Evolutionary conservation across 2,888 invertebrate species (phyloP).

Genomic region (Diloba caeruleocephala): DNA sequence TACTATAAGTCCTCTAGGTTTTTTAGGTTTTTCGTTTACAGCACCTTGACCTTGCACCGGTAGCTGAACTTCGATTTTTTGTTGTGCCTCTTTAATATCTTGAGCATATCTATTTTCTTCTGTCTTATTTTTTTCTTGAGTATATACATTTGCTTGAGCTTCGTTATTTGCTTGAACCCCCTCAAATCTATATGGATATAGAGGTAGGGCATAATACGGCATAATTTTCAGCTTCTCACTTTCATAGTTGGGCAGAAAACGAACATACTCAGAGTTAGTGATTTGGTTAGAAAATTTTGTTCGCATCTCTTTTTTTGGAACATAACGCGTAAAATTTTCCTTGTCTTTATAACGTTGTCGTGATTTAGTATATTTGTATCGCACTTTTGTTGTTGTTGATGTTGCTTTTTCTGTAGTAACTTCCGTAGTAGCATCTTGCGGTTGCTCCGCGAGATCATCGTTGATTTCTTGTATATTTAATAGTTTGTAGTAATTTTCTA

Average conservation of each 20-base stretch:
- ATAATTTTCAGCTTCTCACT: slow-evolving; percentile 38
- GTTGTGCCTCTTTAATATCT: background rate
- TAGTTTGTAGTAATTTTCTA: slow-evolving; percentile 43
- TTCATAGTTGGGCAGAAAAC: slow-evolving; percentile 52
- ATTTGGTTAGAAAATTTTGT: slow-evolving; percentile 28
- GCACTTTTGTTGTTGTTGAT: slow-evolving; percentile 28
- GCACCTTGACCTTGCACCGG: slow-evolving; percentile 5
- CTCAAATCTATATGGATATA: slow-evolving; percentile 23
- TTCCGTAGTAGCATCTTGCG: slow-evolving; percentile 35
- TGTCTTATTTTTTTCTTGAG: background rate
- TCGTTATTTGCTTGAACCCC: slow-evolving; percentile 1
- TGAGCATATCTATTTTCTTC: background rate
- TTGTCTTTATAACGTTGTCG: slow-evolving; percentile 41
- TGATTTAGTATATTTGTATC: slow-evolving; percentile 35
- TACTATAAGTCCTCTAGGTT: slow-evolving; percentile 1
- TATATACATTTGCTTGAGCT: background rate
- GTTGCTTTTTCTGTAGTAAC: slow-evolving; percentile 32
- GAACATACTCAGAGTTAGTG: slow-evolving; percentile 42
- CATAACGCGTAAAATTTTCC: slow-evolving; percentile 43
- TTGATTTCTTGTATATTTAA: slow-evolving; percentile 45
- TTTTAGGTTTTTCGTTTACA: slow-evolving; percentile 6
- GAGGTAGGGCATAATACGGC: slow-evolving; percentile 26
- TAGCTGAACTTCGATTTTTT: background rate
- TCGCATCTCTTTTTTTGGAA: slow-evolving; percentile 43
- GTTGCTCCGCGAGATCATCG: slow-evolving; percentile 22